phyloP scores from a whole-genome alignment of 2,888 invertebrate species.

The Apeira syringaria region DNA sequence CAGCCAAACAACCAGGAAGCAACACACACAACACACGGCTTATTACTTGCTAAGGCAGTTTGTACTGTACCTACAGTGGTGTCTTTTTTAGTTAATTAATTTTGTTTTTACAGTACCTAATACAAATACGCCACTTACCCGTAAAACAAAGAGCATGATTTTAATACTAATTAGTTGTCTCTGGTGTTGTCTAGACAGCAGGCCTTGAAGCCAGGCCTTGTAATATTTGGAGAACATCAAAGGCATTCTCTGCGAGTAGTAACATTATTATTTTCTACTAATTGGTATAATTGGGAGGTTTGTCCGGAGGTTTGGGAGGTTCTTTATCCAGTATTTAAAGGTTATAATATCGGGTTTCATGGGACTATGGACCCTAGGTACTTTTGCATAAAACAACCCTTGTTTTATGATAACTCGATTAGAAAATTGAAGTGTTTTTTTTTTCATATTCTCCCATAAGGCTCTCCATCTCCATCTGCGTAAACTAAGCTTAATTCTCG shows the following conservation, averaged over 20 bases:
- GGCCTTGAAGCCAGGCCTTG: constrained; percentile 37
- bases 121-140: background rate
- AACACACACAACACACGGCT: too few species aligned
- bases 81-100: too few species aligned
- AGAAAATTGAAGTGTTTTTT: too few species aligned
- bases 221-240: constrained; percentile 24
- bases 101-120: background rate
- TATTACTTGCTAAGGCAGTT: too few species aligned
- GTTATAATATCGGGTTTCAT: constrained; percentile 10
- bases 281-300: constrained; percentile 20
- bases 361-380: too few species aligned
- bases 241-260: constrained; percentile 21
- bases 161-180: constrained; percentile 36
- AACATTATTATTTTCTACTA: constrained; percentile 20
- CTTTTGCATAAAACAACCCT: too few species aligned
- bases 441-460: too few species aligned
- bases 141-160: constrained; percentile 1
- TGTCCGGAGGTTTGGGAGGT: constrained; percentile 3
- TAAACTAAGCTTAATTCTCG: too few species aligned
- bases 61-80: too few species aligned
- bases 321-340: constrained; percentile 9
- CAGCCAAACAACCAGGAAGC: too few species aligned
- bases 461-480: too few species aligned
- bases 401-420: too few species aligned
- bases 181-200: constrained; percentile 48